These are phyloP conservation scores for Drosophila testacea DNA, from an alignment of 2,888 invertebrate genomes.

Conservation along the genomic window DNA sequence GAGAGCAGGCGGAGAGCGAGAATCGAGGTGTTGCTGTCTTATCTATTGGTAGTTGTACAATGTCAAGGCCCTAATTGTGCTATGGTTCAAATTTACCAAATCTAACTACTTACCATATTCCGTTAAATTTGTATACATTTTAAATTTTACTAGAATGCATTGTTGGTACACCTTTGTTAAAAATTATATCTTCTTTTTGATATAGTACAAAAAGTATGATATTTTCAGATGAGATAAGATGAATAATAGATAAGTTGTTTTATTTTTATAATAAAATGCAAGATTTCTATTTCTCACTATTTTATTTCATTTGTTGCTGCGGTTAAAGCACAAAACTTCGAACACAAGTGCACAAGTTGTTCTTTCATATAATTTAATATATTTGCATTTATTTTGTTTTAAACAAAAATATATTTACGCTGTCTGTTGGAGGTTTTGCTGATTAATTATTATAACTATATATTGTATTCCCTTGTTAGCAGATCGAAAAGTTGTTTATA, in stretches of 20 bases:
- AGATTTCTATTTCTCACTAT: constrained; percentile 35
- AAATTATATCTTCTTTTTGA: too few species aligned
- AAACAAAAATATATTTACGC: constrained; percentile 51
- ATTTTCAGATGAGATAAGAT: too few species aligned
- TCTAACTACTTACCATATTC: too few species aligned
- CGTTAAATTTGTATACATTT: too few species aligned
- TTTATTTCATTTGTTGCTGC: constrained; percentile 56
- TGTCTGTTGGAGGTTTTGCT: constrained; percentile 23
- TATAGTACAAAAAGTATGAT: too few species aligned
- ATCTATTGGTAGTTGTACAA: constrained; percentile 22
- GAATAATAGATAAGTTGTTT: too few species aligned
- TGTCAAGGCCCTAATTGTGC: constrained; percentile 35
- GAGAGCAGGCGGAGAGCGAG: neutral
- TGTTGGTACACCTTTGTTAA: too few species aligned
- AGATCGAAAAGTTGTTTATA: constrained; percentile 8
- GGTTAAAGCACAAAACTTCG: constrained; percentile 62
- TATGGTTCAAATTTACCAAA: too few species aligned
- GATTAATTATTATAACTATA: constrained; percentile 23
- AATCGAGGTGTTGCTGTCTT: constrained; percentile 5
- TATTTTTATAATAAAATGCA: neutral
- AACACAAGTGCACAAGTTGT: constrained; percentile 67
- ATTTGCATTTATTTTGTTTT: constrained; percentile 42
- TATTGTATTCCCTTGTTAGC: constrained; percentile 47
- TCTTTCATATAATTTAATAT: constrained; percentile 45
- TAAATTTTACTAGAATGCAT: too few species aligned